These are phyloP conservation scores for Papilio protenor DNA, from an alignment of 2,888 invertebrate species.

Conservation along the genomic window DNA sequence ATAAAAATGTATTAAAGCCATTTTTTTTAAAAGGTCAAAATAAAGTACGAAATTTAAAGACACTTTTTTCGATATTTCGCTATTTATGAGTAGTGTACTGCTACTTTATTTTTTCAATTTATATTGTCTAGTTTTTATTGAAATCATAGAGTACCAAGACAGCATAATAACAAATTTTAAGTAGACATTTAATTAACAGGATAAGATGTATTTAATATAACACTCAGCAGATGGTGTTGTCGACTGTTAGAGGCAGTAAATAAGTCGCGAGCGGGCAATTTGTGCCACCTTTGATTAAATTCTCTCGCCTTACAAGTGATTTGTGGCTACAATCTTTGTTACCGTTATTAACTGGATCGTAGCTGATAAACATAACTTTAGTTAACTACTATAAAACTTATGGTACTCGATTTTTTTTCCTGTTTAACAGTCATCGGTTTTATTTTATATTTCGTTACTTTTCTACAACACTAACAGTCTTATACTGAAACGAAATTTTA, in stretches of 20 bases:
- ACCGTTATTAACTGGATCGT: conserved; percentile 38
- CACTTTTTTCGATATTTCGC: too few relatives aligned
- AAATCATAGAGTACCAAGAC: neutral
- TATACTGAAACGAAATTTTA: too few relatives aligned
- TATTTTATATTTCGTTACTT: neutral
- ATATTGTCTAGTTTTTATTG: too few relatives aligned
- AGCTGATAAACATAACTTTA: conserved; percentile 21
- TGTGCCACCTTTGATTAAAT: conserved; percentile 58
- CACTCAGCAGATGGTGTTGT: conserved; percentile 5
- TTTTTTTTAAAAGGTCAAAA: too few relatives aligned
- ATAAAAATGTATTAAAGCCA: neutral
- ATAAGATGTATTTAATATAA: conserved; percentile 1
- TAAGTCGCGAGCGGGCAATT: conserved; percentile 53
- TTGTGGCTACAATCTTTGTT: conserved; percentile 47
- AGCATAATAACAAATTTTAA: neutral
- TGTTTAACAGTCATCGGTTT: neutral
- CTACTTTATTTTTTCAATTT: too few relatives aligned
- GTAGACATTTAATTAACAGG: conserved; percentile 9
- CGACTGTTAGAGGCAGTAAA: conserved; percentile 47
- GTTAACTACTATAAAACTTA: conserved; percentile 3
- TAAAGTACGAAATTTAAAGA: too few relatives aligned
- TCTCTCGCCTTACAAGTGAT: conserved; percentile 51
- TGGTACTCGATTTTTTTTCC: neutral
- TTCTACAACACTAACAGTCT: too few relatives aligned
- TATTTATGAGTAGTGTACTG: too few relatives aligned